These are phyloP conservation scores for Dreissena polymorpha DNA, from an alignment of 1,140 invertebrate species.

Conservation along the genomic window DNA sequence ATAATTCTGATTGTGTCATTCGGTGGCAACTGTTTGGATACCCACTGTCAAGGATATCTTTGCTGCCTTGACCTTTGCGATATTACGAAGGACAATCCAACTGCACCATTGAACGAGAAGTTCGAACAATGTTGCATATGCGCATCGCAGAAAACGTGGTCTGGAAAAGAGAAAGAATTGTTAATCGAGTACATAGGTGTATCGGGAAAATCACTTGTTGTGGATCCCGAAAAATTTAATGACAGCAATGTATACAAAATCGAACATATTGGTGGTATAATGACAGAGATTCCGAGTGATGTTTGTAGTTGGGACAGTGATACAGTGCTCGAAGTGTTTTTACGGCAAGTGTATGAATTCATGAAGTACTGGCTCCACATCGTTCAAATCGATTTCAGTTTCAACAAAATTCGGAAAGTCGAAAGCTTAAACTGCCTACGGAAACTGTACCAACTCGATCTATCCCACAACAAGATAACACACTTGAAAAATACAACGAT, in stretches of 20 bases:
- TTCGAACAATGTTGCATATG: slow-evolving; percentile 13
- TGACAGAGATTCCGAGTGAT: slow-evolving; percentile 49
- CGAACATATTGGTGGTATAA: slow-evolving; percentile 2
- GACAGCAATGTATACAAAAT: slow-evolving; percentile 23
- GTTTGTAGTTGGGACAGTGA: slow-evolving; percentile 44
- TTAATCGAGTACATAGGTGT: slow-evolving; percentile 10
- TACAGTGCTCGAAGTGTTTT: not conserved
- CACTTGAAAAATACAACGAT: slow-evolving; percentile 32
- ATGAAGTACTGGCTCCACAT: slow-evolving; percentile 3
- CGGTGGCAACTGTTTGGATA: too few species aligned
- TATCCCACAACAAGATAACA: slow-evolving; percentile 6
- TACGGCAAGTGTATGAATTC: not conserved
- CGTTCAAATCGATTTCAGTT: slow-evolving; percentile 7
- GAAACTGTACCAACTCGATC: slow-evolving; percentile 7
- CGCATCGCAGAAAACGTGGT: not conserved
- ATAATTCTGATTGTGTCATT: too few species aligned
- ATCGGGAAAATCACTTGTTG: slow-evolving; percentile 12
- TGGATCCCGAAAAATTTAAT: not conserved
- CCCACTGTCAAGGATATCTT: too few species aligned
- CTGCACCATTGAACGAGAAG: not conserved
- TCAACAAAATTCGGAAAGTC: slow-evolving; percentile 26
- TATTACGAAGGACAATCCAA: too few species aligned
- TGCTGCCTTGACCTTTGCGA: too few species aligned
- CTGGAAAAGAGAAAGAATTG: not conserved
- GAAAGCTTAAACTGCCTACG: slow-evolving; percentile 27